These are phyloP conservation scores for Steatocranus sp. DNA, from an alignment of 2,797 vertebrate species.

Conservation along the genomic window DNA sequence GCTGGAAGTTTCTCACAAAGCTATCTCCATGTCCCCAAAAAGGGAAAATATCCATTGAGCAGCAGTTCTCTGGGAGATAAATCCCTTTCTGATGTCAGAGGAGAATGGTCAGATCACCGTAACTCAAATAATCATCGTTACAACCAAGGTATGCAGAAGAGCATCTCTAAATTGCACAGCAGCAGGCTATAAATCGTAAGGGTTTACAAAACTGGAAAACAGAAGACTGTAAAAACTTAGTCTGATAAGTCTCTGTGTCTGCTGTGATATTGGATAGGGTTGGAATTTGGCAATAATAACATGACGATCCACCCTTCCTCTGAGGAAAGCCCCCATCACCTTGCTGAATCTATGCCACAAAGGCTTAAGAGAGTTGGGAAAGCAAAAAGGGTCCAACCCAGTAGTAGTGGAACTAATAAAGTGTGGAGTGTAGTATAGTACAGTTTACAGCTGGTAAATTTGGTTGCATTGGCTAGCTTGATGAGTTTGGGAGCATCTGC, in stretches of 20 bases:
- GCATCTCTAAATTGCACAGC: not conserved
- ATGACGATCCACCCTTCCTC: accelerated
- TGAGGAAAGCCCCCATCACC: not conserved
- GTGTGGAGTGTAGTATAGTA: not conserved
- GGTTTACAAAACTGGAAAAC: not conserved
- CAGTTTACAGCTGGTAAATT: not conserved
- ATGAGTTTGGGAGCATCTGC: not conserved
- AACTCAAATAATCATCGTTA: not conserved
- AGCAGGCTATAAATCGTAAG: not conserved
- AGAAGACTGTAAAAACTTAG: not conserved
- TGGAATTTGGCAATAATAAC: not conserved
- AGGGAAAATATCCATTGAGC: not conserved
- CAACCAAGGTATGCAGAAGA: not conserved
- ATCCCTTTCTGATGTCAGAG: not conserved
- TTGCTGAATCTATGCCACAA: not conserved
- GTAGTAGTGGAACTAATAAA: not conserved
- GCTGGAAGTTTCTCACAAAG: accelerated
- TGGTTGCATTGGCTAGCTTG: not conserved
- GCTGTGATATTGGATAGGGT: not conserved
- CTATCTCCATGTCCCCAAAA: not conserved
- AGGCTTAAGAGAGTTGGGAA: not conserved
- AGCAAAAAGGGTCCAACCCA: not conserved
- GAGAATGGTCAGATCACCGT: not conserved
- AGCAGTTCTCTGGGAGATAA: not conserved
- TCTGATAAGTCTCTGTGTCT: not conserved